A percentile compares a stretch with the other conserved stretches of the same genome.
Conservation (phyloP, 1,140 invertebrate genomes). For the Achroia grisella region DNA sequence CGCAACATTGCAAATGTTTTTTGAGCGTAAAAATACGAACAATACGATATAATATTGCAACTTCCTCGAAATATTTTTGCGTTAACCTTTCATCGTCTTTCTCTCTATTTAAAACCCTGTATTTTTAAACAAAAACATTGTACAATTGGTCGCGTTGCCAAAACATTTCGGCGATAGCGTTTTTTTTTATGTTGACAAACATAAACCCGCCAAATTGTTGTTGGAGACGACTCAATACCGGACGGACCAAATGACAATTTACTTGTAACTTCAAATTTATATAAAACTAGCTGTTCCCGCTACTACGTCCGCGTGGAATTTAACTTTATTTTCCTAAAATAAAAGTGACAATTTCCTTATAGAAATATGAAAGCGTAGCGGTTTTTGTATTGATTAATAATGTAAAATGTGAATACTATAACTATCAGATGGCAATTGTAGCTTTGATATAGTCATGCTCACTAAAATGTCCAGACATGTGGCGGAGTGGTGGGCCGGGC, state of each 20-base stretch:
- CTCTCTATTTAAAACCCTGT: constrained; percentile 23
- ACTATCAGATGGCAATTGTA: no score
- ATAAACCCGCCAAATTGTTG: background rate
- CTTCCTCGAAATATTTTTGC: constrained; percentile 3
- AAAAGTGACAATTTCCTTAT: no score
- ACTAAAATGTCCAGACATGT: no score
- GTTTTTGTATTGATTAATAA: no score
- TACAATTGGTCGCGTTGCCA: constrained; percentile 15
- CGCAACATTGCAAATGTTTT: constrained; percentile 39
- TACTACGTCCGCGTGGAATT: no score
- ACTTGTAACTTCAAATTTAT: no score
- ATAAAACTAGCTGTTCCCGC: no score
- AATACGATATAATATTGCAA: background rate
- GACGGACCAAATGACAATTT: background rate
- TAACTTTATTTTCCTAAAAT: no score
- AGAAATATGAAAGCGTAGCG: no score
- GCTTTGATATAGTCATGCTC: no score
- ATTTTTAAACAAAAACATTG: constrained; percentile 22
- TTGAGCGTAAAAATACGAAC: constrained; percentile 5
- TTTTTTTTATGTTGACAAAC: background rate
- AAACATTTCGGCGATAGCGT: constrained; percentile 5
- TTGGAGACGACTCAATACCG: background rate
- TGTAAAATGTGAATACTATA: no score
- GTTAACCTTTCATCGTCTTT: constrained; percentile 23
- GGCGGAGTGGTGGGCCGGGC: no score